phyloP scores from a whole-genome alignment of 2,113 vertebrate genomes.

The Baryphthengus martii region DNA sequence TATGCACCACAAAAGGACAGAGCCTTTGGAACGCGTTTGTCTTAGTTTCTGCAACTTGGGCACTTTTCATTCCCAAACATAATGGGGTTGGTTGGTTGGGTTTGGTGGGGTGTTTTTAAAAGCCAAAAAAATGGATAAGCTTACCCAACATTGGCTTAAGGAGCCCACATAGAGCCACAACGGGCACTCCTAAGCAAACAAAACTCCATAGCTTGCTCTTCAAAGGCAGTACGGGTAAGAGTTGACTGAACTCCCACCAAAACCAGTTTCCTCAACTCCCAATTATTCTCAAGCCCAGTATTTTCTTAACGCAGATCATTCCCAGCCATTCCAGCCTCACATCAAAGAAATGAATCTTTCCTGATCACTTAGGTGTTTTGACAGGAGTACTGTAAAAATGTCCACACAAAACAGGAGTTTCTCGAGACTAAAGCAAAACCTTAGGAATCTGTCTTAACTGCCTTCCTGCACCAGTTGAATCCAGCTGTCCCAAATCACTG shows the following conservation, averaged over 20 bases:
- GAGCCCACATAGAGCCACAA: neutral
- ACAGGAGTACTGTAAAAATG: neutral
- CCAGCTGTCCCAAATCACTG: neutral
- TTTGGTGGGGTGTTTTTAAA: neutral
- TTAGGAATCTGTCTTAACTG: neutral
- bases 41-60: neutral
- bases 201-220: neutral
- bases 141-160: neutral
- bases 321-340: neutral
- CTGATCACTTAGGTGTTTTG: neutral
- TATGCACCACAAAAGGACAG: neutral
- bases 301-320: neutral
- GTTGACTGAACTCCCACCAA: neutral
- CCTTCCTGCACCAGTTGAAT: neutral
- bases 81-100: neutral
- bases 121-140: neutral
- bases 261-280: neutral
- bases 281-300: neutral
- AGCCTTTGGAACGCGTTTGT: neutral
- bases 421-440: neutral
- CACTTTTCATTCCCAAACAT: neutral
- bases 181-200: neutral
- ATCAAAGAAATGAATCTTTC: neutral
- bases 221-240: neutral
- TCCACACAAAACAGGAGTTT: neutral